These are phyloP conservation scores for Melinopterus prodromus DNA, from an alignment of 2,888 invertebrate species.

Conservation along the genomic window DNA sequence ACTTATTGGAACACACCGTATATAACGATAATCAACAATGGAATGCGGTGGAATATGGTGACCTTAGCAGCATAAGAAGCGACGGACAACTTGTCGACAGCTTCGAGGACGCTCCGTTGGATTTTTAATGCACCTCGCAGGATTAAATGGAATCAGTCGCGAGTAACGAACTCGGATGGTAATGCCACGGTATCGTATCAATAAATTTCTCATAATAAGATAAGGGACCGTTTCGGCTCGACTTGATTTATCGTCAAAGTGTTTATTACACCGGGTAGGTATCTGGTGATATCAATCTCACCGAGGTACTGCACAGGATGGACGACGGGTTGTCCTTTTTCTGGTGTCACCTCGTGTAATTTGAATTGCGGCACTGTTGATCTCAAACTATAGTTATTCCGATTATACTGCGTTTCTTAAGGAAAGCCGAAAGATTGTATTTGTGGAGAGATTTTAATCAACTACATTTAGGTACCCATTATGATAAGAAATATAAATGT, in stretches of 20 bases:
- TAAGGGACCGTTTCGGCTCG: constrained; percentile 33
- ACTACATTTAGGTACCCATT: too few species aligned
- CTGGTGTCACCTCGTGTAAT: constrained; percentile 15
- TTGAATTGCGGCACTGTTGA: neutral
- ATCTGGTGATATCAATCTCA: constrained; percentile 23
- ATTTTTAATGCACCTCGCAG: constrained; percentile 11
- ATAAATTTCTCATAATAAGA: constrained; percentile 37
- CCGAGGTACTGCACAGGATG: neutral
- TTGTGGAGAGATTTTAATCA: too few species aligned
- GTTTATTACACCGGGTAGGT: constrained; percentile 33
- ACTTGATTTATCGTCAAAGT: constrained; percentile 36
- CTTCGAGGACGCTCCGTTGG: neutral
- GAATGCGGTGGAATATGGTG: neutral
- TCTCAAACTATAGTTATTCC: neutral
- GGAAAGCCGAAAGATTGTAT: neutral
- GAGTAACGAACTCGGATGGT: constrained; percentile 25
- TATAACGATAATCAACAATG: neutral
- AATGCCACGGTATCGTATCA: constrained; percentile 35
- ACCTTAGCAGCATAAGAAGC: neutral
- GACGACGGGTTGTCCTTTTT: constrained; percentile 20
- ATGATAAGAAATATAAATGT: too few species aligned
- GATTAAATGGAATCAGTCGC: constrained; percentile 8
- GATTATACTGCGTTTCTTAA: neutral
- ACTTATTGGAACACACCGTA: neutral
- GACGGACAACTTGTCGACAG: neutral